A percentile compares a stretch with the other conserved stretches of the same genome.
Conservation (phyloP, 2,113 vertebrate species). For the Cacatua alba region DNA sequence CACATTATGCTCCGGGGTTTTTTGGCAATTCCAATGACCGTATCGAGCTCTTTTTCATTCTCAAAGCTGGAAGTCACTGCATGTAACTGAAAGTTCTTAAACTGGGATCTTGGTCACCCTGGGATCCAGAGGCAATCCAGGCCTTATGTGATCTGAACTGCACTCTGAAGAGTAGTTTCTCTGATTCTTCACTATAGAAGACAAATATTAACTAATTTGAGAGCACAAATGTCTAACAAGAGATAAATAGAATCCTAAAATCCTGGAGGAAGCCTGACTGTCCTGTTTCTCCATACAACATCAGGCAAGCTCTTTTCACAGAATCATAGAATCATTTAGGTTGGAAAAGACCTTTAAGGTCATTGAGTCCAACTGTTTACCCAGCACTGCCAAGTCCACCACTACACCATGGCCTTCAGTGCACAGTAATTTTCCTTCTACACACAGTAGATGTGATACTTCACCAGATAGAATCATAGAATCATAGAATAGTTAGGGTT, state of each 20-base stretch:
- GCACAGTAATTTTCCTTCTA: background rate
- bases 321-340: background rate
- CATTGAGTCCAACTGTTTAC: background rate
- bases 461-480: background rate
- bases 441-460: background rate
- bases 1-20: background rate
- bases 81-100: background rate
- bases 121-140: background rate
- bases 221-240: background rate
- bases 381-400: background rate
- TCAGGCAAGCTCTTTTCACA: background rate
- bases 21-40: accelerated
- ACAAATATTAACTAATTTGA: background rate
- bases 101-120: background rate
- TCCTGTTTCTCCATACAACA: background rate
- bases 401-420: background rate
- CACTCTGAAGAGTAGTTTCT: background rate
- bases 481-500: too few relatives aligned
- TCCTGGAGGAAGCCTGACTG: background rate
- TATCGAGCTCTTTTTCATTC: background rate
- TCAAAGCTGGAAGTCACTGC: background rate
- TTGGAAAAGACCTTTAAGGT: background rate
- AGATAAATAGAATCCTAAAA: background rate
- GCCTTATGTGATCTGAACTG: background rate
- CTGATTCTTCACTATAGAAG: background rate